Evolutionary conservation across 2,888 invertebrate genomes (phyloP), one percentile per base, ranked within the genome.

Genomic region (Apodemia mormo): DNA sequence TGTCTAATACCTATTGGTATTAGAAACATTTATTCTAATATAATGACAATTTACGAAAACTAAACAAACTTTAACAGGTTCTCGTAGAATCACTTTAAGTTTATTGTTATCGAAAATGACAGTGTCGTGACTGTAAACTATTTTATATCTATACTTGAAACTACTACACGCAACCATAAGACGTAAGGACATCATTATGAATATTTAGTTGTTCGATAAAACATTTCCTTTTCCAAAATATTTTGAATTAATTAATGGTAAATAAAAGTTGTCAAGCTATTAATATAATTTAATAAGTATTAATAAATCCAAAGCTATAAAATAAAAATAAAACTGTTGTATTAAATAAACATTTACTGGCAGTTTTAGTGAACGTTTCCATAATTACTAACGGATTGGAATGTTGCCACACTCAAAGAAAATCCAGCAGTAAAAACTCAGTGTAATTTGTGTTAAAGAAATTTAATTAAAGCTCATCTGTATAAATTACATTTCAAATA

Each of bases 61-160:
- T 58, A n/a, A 54, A 22, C 22, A 54, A 54, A 54, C 12, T 54
- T 58, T 58, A 58, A 58, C 10, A 29, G 30, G 30, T 30, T 58
- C 58, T 58, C 10, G 29, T 58, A 10, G 30, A 58, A 58, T 58
- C 30, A 7, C 30, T 30, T 30, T 30, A 30, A 58, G 58, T 58
- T 58, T 58, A 58, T 58, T 58, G 58, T 58, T 58, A 58, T 58
- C 58, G 58, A 58, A 58, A 58, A 30, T 58, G 30, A 58, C 58
- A 58, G 5, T 58, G 29, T 58, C 58, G 58, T 58, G 58, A 10
- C 58, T 10, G 58, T 58, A 29, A 58, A 58, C 58, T 58, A 58
- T 58, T 58, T 30, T 58, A 58, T 58, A 58, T 30, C 58, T 58
- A 58, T 58, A 67, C 56, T 37, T 54, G 56, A 67, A 33, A 30